Percentiles rank a stretch among this genome's conserved stretches.
Conservation (phyloP, 2,888 invertebrate species). For the Aproaerema taeniolella region DNA sequence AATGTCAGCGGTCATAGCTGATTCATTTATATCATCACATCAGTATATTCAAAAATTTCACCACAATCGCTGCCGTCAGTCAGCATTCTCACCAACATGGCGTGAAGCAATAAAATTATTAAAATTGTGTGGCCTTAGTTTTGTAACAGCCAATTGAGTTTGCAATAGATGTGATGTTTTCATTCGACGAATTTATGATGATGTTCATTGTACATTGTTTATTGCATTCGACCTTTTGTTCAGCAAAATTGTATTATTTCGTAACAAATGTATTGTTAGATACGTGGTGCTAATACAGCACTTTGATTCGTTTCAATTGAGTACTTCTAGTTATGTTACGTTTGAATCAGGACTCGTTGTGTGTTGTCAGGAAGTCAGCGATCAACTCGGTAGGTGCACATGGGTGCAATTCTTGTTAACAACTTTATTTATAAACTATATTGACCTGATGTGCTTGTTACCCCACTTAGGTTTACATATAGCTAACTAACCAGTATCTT, state of each 20-base stretch:
- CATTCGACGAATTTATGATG: conserved; percentile 55
- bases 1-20: no score
- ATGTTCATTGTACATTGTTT: conserved; percentile 46
- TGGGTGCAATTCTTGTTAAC: not conserved
- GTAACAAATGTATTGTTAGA: conserved; percentile 40
- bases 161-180: conserved; percentile 43
- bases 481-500: no score
- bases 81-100: conserved; percentile 1
- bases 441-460: no score
- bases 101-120: conserved; percentile 11
- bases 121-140: conserved; percentile 7
- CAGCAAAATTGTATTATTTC: conserved; percentile 51
- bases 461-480: no score
- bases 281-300: conserved; percentile 32
- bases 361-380: conserved; percentile 3
- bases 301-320: conserved; percentile 22
- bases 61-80: conserved; percentile 1
- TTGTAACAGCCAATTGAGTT: conserved; percentile 35
- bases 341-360: not conserved
- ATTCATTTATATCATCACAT: no score
- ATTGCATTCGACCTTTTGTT: conserved; percentile 55
- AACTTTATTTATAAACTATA: not conserved
- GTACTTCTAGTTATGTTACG: conserved; percentile 1
- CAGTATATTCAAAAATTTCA: conserved; percentile 8
- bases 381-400: not conserved